Evolutionary conservation across 2,113 vertebrate species (phyloP).

Genomic region (Chloebia gouldiae): DNA sequence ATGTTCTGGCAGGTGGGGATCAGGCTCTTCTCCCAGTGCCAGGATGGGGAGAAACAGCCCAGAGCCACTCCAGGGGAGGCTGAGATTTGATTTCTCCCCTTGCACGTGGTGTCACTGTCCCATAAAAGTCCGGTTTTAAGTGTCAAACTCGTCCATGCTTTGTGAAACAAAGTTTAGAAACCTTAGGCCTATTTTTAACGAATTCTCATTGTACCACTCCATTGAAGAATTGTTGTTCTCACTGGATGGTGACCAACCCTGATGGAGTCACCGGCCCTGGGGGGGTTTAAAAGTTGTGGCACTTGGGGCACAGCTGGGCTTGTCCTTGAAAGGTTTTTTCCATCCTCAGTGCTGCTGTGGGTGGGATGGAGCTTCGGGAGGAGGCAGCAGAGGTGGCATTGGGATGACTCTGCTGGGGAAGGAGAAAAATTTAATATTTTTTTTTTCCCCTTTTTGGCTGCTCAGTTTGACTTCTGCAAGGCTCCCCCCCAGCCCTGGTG

Average conservation of each 20-base stretch:
- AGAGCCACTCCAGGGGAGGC: no score
- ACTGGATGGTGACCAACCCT: accelerated
- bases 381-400: accelerated
- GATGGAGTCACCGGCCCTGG: accelerated
- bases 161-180: accelerated
- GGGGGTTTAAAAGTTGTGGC: background rate
- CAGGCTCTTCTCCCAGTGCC: accelerated
- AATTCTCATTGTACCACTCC: accelerated
- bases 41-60: background rate
- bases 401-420: no score
- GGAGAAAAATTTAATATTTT: no score
- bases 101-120: accelerated
- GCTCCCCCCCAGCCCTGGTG: slow-evolving; percentile 74
- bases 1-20: background rate
- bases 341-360: accelerated
- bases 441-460: background rate
- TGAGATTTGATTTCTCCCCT: background rate
- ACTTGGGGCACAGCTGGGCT: background rate
- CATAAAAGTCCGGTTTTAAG: accelerated
- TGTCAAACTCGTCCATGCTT: accelerated
- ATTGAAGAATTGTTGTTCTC: no score
- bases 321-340: accelerated
- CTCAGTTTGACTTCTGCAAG: slow-evolving; percentile 77
- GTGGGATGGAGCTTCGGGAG: no score
- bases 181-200: accelerated